Conservation (phyloP, 2,797 vertebrate genomes). For the Sebastes umbrosus region DNA sequence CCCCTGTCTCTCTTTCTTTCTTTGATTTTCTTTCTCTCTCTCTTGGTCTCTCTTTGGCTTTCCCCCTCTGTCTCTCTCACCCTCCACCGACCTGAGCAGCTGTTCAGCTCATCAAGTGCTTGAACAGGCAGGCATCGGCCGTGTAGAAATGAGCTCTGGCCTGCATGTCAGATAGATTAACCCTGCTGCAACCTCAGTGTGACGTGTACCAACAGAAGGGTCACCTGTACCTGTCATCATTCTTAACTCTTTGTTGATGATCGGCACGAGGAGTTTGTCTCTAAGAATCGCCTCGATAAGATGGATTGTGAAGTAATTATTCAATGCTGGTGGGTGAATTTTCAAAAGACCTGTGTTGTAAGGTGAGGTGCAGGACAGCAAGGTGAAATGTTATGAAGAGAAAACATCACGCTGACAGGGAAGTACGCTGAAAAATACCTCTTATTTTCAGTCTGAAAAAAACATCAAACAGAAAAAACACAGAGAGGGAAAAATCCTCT, state of each 20-base stretch:
- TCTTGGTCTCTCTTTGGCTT: not conserved
- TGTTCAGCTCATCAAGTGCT: constrained; percentile 66
- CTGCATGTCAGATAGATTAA: constrained; percentile 27
- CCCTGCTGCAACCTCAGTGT: constrained; percentile 1
- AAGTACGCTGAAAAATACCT: too few species aligned
- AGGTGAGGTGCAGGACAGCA: too few species aligned
- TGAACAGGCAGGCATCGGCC: constrained; percentile 51
- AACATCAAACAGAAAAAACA: too few species aligned
- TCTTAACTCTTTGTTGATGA: not conserved
- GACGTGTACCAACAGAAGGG: not conserved
- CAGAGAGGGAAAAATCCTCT: too few species aligned
- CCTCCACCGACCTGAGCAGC: constrained; percentile 52
- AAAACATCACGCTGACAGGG: too few species aligned
- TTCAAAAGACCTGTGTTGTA: too few species aligned
- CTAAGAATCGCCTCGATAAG: too few species aligned
- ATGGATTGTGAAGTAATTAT: too few species aligned
- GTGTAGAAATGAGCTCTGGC: constrained; percentile 41
- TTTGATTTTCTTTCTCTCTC: not conserved
- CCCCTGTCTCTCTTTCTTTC: not conserved
- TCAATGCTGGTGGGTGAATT: too few species aligned
- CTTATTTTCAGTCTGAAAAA: too few species aligned
- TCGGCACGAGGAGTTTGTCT: not conserved
- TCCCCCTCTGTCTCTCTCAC: constrained; percentile 16
- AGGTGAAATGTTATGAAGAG: too few species aligned
- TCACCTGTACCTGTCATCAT: not conserved